phyloP scores from a whole-genome alignment of 1,140 invertebrate genomes.

The Listronotus bonariensis region DNA sequence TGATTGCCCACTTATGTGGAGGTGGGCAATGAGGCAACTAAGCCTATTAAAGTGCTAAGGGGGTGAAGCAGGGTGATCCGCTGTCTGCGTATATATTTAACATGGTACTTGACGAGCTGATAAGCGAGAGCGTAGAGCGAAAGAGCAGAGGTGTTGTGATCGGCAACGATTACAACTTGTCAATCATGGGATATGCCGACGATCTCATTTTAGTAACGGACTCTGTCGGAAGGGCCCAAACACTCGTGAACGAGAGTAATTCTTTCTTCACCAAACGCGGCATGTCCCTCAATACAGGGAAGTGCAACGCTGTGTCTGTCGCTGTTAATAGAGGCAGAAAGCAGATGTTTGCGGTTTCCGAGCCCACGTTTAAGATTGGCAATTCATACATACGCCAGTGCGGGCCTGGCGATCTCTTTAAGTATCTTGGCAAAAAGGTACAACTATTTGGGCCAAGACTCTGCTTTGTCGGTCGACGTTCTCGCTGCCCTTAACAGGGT shows the following conservation, averaged over 20 bases:
- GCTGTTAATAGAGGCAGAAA: not conserved
- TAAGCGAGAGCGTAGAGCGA: constrained; percentile 28
- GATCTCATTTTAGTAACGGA: constrained; percentile 16
- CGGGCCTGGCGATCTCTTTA: not conserved
- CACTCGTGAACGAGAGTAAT: not conserved
- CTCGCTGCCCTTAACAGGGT: not conserved
- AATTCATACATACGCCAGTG: not conserved
- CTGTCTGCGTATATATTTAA: constrained; percentile 59
- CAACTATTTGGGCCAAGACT: not conserved
- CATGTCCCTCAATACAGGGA: not conserved
- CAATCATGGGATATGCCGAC: constrained; percentile 19
- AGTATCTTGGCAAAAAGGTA: constrained; percentile 15
- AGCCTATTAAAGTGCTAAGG: constrained; percentile 41
- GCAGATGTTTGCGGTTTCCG: not conserved
- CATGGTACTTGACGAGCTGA: constrained; percentile 54
- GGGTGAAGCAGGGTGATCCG: constrained; percentile 58
- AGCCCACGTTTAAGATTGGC: not conserved
- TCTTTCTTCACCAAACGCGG: constrained; percentile 5
- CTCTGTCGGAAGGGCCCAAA: not conserved
- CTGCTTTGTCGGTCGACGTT: not conserved
- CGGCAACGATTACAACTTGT: not conserved
- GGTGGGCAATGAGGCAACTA: constrained; percentile 26
- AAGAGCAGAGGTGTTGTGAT: not conserved
- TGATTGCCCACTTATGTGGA: constrained; percentile 34
- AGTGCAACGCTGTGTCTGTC: not conserved